Evolutionary conservation across 2,113 vertebrate species (phyloP).

Genomic region (Chloebia gouldiae): DNA sequence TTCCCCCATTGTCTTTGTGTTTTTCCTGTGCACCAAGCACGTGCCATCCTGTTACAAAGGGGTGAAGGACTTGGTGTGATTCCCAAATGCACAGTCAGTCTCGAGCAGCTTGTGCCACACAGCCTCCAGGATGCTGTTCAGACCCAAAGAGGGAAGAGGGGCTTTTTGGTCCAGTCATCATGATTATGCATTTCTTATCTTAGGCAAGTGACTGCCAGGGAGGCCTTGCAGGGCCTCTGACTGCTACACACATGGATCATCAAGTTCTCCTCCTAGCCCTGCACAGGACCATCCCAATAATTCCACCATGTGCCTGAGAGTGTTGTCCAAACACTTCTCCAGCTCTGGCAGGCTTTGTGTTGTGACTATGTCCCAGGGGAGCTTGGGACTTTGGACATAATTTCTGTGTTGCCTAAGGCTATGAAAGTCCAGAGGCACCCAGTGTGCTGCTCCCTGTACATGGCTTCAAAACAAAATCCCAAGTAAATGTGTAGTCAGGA

Average conservation of each 20-base stretch:
- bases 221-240: too few relatives aligned
- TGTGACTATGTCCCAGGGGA: background rate
- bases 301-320: background rate
- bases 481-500: background rate
- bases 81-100: rapidly evolving
- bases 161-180: too few relatives aligned
- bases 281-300: background rate
- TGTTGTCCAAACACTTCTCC: background rate
- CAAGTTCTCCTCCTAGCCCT: background rate
- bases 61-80: background rate
- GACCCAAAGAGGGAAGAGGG: too few relatives aligned
- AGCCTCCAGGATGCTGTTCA: background rate
- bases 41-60: background rate
- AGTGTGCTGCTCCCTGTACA: background rate
- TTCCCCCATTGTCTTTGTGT: rapidly evolving
- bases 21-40: background rate
- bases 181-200: too few relatives aligned
- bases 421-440: background rate
- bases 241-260: too few relatives aligned
- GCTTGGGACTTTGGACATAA: background rate
- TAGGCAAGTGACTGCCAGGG: too few relatives aligned
- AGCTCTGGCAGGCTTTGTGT: rapidly evolving
- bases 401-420: background rate
- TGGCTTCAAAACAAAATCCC: background rate
- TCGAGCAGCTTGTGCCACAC: background rate